Evolutionary conservation across 1,140 invertebrate species (phyloP).

Genomic region (Panulirus ornatus): DNA sequence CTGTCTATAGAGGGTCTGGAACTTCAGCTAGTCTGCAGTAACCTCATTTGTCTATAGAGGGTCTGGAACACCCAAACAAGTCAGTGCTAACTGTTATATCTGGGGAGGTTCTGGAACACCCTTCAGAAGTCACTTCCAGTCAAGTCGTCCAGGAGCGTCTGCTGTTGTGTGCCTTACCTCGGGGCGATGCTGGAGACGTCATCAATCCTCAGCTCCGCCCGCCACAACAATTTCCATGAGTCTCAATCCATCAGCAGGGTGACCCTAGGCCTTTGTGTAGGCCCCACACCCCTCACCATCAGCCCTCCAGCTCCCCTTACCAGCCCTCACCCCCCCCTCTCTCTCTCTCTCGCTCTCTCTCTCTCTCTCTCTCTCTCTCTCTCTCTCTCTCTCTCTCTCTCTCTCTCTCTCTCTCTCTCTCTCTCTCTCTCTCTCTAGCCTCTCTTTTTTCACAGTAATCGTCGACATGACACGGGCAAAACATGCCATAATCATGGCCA

Average conservation of each 20-base stretch:
- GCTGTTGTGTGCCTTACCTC: too few relatives aligned
- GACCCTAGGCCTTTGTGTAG: constrained; percentile 1
- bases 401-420: background rate
- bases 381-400: background rate
- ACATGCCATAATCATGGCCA: too few relatives aligned
- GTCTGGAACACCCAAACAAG: too few relatives aligned
- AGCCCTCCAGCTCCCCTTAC: background rate
- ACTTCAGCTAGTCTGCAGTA: too few relatives aligned
- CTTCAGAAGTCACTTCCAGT: too few relatives aligned
- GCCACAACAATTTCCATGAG: constrained; percentile 46
- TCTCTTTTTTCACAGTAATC: too few relatives aligned
- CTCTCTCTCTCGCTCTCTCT: background rate
- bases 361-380: background rate
- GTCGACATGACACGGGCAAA: too few relatives aligned
- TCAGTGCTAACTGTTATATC: too few relatives aligned
- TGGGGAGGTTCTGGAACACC: too few relatives aligned
- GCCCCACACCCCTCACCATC: background rate
- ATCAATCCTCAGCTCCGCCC: constrained; percentile 48
- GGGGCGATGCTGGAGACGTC: constrained; percentile 21
- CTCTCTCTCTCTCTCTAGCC: background rate
- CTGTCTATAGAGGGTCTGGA: too few relatives aligned
- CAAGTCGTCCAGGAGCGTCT: too few relatives aligned
- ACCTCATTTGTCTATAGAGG: too few relatives aligned
- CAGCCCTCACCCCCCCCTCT: background rate
- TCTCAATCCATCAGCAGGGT: constrained; percentile 52